Base-by-base conservation (phyloP, 2,888 invertebrate species). In the Lasioglossum calceatum region DNA sequence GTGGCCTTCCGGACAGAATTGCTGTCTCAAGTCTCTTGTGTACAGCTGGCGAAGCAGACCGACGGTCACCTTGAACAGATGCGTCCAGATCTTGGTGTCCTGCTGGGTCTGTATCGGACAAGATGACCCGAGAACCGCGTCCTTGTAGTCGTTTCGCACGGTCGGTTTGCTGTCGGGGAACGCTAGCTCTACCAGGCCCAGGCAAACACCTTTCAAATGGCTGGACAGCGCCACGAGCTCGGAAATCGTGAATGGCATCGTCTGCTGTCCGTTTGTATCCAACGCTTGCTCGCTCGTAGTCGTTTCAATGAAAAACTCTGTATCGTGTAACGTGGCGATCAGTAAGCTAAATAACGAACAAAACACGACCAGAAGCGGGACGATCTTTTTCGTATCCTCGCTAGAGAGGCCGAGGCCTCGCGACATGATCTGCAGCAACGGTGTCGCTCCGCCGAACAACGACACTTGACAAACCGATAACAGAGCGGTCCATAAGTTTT, bases 101-200 rank as follows among this genome's bases (percentile, higher is more conserved):
- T 96, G 95, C 4, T 91, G 90, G 81, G 81, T 89, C 5, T 90
- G 88, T 2, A 87, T 85, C 0, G 89, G 19, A 0, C 80, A 47
- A 89, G 92, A 88, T 0, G 92, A 87, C 0, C 94, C 93, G 4
- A 93, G 92, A 32, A 96, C 95, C 2, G 96, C 96, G 71, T 94
- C 94, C 73, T 96, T 96, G 92, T 97, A 97, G 91, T 97, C 97
- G n/a, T 97, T 96, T 36, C 96, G 95, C 0, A 97, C 95, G 10
- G 96, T 96, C 0, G 97, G 97, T 88, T 97, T 96, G 0, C 97
- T 97, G 92, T 98, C 98, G 0, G 98, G 98, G 93, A 98, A 98
- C 0, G 98, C 98, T 76, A 98, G 95, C 93, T 98, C 98, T 14
- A 98, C 97, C 16, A 99, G 96, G 0, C 98, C 98, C 32, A 98